phyloP scores from a whole-genome alignment of 2,113 vertebrate species.

The Caretta caretta region DNA sequence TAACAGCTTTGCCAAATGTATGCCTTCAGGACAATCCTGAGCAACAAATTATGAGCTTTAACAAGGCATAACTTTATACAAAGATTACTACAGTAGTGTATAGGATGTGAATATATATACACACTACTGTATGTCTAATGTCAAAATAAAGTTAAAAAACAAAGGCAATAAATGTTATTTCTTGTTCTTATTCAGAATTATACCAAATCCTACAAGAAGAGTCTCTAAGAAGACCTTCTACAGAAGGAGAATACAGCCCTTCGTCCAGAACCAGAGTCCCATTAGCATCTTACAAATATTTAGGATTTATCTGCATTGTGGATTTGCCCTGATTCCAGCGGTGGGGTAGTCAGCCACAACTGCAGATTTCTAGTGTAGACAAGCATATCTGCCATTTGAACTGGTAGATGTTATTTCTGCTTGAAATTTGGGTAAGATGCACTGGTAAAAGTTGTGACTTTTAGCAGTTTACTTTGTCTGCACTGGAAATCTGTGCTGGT shows the following conservation, averaged over 20 bases:
- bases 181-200: not conserved
- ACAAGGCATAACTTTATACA: no score
- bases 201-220: not conserved
- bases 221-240: no score
- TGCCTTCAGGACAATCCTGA: no score
- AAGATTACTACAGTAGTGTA: no score
- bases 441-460: not conserved
- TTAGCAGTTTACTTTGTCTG: not conserved
- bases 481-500: not conserved
- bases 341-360: not conserved
- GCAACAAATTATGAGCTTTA: no score
- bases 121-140: not conserved
- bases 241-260: not conserved
- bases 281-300: not conserved
- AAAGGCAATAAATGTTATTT: not conserved
- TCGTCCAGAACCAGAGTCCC: not conserved
- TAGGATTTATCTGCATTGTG: not conserved
- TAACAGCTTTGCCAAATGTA: no score
- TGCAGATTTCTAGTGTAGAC: not conserved
- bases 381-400: not conserved
- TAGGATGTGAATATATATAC: no score
- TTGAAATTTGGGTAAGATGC: not conserved
- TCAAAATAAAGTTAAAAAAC: not conserved
- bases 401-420: not conserved
- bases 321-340: not conserved